phyloP scores from a whole-genome alignment of 2,888 invertebrate genomes.

The Aethes cnicana region DNA sequence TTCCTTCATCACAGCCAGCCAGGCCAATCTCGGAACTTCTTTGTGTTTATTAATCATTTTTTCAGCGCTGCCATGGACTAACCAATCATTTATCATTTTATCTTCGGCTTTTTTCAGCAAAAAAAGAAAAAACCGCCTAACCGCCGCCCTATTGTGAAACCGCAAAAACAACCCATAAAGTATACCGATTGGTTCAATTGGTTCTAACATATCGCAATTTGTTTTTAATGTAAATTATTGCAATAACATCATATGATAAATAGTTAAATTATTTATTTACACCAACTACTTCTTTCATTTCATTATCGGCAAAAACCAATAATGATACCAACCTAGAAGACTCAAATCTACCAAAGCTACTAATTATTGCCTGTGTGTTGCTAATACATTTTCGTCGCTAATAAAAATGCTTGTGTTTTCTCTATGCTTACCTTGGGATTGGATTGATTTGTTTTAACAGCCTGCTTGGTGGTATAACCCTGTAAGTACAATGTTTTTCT shows the following conservation, averaged over 20 bases:
- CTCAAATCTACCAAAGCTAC: conserved; percentile 24
- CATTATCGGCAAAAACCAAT: no score
- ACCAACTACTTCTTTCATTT: no score
- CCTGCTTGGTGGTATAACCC: conserved; percentile 97
- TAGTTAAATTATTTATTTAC: no score
- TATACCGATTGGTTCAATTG: conserved; percentile 51
- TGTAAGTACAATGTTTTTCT: conserved; percentile 84
- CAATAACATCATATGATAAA: no score
- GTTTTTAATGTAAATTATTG: conserved; percentile 38
- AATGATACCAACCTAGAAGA: conserved; percentile 26
- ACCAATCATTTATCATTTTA: neutral
- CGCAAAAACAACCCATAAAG: conserved; percentile 47
- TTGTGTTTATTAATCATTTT: conserved; percentile 31
- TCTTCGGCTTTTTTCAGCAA: conserved; percentile 53
- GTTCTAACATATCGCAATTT: conserved; percentile 30
- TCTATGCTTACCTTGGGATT: conserved; percentile 60
- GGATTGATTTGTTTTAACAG: conserved; percentile 73
- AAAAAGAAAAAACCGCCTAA: conserved; percentile 51
- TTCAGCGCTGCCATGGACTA: conserved; percentile 27
- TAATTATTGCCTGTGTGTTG: conserved; percentile 21
- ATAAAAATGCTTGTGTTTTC: conserved; percentile 39
- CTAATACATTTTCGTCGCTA: conserved; percentile 32
- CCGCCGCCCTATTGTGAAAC: conserved; percentile 43
- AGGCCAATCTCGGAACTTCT: conserved; percentile 12
- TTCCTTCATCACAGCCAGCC: conserved; percentile 7